phyloP scores from a whole-genome alignment of 2,888 invertebrate species.

The Saturnia japonica region DNA sequence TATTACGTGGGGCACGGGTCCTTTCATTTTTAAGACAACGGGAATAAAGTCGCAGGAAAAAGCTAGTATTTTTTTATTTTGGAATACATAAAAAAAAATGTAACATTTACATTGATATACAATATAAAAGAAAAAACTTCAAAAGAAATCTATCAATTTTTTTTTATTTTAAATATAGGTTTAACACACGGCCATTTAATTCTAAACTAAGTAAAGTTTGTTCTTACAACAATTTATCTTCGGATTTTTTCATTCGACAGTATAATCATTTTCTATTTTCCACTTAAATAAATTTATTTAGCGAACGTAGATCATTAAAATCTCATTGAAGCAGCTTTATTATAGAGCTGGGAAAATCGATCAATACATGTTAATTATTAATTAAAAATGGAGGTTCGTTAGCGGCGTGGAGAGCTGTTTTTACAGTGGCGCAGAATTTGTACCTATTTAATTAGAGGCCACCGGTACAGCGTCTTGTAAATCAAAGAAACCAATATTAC shows the following conservation, averaged over 20 bases:
- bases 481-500: conserved; percentile 38
- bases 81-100: too few relatives aligned
- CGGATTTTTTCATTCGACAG: not conserved
- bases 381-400: conserved; percentile 16
- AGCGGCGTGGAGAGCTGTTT: conserved; percentile 15
- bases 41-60: too few relatives aligned
- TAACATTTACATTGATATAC: too few relatives aligned
- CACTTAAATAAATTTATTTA: conserved; percentile 27
- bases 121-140: not conserved
- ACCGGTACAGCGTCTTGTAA: conserved; percentile 34
- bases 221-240: not conserved
- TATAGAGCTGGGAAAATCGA: conserved; percentile 15
- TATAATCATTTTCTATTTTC: not conserved
- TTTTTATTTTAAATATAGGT: too few relatives aligned
- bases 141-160: not conserved
- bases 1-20: too few relatives aligned
- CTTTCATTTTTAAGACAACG: too few relatives aligned
- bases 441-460: conserved; percentile 13
- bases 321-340: conserved; percentile 13
- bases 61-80: too few relatives aligned
- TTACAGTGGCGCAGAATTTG: not conserved
- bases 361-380: conserved; percentile 15
- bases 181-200: too few relatives aligned
- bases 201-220: too few relatives aligned
- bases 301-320: conserved; percentile 20